Conservation (phyloP, 2,113 vertebrate genomes). For the Bothrops jararaca region DNA sequence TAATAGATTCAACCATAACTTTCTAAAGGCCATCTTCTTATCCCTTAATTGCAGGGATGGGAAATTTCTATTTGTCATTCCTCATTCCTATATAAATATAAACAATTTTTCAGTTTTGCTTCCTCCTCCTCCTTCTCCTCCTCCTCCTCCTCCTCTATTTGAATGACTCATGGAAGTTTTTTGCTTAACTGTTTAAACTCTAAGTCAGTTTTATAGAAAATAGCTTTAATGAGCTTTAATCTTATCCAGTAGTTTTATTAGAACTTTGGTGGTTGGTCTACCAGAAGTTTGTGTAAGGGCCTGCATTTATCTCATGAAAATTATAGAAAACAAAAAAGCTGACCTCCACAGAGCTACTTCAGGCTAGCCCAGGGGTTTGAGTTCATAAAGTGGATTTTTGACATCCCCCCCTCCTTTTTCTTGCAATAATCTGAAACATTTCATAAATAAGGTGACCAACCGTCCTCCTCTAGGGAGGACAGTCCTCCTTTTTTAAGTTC, state of each 20-base stretch:
- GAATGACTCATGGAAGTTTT: background rate
- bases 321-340: background rate
- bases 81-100: background rate
- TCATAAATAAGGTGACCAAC: too few relatives aligned
- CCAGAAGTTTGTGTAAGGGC: fast-evolving
- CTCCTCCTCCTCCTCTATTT: background rate
- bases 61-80: background rate
- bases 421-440: background rate
- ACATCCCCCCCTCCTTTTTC: background rate
- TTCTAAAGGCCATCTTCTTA: background rate
- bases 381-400: background rate
- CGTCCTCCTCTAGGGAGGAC: too few relatives aligned
- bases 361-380: background rate
- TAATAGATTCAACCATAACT: background rate
- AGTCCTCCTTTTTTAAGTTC: too few relatives aligned
- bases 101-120: background rate
- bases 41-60: background rate
- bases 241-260: background rate
- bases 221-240: conserved; percentile 3
- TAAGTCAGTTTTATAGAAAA: background rate
- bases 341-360: background rate
- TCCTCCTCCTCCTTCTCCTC: background rate
- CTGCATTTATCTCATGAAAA: background rate
- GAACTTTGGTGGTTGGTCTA: background rate
- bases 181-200: background rate